Conservation (phyloP, 2,113 vertebrate genomes). For the Tapirus terrestris region DNA sequence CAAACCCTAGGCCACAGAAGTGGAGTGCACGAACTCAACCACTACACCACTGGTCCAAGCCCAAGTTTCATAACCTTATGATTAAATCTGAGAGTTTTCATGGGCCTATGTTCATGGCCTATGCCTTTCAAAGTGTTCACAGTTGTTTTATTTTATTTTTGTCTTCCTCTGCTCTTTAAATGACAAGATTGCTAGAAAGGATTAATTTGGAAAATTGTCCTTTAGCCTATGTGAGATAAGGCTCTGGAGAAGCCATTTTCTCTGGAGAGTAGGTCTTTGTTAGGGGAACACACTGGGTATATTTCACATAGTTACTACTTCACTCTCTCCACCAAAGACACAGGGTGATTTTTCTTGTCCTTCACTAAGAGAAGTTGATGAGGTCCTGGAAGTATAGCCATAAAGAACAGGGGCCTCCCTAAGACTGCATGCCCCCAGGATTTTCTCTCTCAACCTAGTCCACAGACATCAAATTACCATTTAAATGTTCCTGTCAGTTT, state of each 20-base stretch:
- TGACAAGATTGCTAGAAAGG: not conserved
- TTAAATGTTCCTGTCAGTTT: not conserved
- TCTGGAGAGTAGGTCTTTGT: not conserved
- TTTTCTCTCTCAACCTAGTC: not conserved
- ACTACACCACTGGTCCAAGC: too few relatives aligned
- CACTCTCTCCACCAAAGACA: not conserved
- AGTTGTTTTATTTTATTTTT: not conserved
- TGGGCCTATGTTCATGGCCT: not conserved
- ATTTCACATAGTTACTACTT: not conserved
- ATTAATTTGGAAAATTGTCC: not conserved
- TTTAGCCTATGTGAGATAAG: not conserved
- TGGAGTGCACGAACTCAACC: too few relatives aligned
- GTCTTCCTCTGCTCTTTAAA: fast-evolving
- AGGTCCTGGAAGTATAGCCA: not conserved
- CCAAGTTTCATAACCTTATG: not conserved
- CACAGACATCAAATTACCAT: not conserved
- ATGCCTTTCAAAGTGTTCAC: not conserved
- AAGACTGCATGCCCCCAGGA: not conserved
- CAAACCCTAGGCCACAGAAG: too few relatives aligned
- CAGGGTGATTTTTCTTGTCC: not conserved
- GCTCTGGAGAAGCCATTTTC: not conserved
- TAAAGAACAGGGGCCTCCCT: not conserved
- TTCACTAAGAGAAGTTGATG: not conserved
- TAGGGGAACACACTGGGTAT: not conserved
- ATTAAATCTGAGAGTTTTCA: not conserved